These are phyloP conservation scores for Danio choprae DNA, from an alignment of 2,797 vertebrate genomes.

Conservation along the genomic window DNA sequence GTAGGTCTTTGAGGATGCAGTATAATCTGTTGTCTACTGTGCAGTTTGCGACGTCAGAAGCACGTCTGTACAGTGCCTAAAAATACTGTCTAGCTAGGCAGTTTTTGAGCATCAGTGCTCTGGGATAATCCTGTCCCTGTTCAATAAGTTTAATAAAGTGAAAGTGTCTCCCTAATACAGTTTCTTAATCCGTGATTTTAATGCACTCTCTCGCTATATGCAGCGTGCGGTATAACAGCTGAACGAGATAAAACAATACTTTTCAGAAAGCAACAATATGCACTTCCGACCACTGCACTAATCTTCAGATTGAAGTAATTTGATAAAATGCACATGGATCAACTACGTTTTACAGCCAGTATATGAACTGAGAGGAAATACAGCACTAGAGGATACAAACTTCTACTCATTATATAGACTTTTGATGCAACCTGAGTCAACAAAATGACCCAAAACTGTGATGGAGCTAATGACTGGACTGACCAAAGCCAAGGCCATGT, in stretches of 20 bases:
- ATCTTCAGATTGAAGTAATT: not conserved
- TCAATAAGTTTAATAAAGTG: constrained; percentile 21
- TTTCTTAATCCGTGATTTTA: constrained; percentile 39
- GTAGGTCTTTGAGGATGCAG: not conserved
- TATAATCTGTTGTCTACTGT: constrained; percentile 1
- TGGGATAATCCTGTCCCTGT: constrained; percentile 29
- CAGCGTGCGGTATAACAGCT: not conserved
- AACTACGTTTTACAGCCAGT: not conserved
- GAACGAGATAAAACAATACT: constrained; percentile 13
- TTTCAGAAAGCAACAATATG: constrained; percentile 12
- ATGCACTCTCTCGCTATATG: constrained; percentile 13
- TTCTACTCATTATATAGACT: not conserved
- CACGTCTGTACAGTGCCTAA: not conserved
- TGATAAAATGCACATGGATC: not conserved
- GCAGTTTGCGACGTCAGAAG: not conserved
- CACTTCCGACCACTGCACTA: not conserved
- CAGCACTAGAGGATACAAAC: not conserved
- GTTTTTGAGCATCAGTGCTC: constrained; percentile 18
- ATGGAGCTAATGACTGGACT: not conserved
- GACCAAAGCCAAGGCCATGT: no score
- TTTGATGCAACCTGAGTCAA: not conserved
- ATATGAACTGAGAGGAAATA: not conserved
- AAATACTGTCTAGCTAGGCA: constrained; percentile 27
- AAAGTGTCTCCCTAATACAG: constrained; percentile 26
- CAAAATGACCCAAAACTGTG: not conserved